phyloP scores from a whole-genome alignment of 2,888 invertebrate species.

The Alcis repandata region DNA sequence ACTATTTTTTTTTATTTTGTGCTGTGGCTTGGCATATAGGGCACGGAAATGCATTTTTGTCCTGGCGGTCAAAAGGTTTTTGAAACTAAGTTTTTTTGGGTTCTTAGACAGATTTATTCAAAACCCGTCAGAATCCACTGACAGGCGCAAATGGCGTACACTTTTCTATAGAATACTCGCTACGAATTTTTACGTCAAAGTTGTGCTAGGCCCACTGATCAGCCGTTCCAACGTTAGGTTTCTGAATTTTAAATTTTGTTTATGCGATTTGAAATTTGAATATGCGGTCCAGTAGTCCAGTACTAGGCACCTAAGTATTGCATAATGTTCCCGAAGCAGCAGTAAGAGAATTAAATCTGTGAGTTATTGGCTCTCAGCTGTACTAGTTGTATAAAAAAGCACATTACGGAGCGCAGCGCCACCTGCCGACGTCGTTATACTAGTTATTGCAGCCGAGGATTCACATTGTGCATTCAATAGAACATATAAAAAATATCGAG shows the following conservation, averaged over 20 bases:
- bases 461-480: constrained; percentile 35
- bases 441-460: constrained; percentile 69
- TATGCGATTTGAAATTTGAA: constrained; percentile 2
- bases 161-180: too few species aligned
- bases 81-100: background rate
- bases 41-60: too few species aligned
- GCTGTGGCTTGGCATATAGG: too few species aligned
- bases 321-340: constrained; percentile 37
- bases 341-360: constrained; percentile 49
- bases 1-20: too few species aligned
- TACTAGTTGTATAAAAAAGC: constrained; percentile 61
- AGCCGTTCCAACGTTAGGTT: too few species aligned
- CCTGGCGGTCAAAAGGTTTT: too few species aligned
- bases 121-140: too few species aligned
- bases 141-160: too few species aligned
- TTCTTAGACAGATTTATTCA: background rate
- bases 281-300: constrained; percentile 13
- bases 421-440: constrained; percentile 75
- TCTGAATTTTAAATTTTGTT: too few species aligned
- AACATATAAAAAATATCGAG: constrained; percentile 26
- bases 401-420: constrained; percentile 74
- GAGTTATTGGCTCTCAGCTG: constrained; percentile 48
- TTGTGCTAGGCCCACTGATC: too few species aligned
- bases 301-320: constrained; percentile 27
- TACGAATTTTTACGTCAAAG: too few species aligned